These are phyloP conservation scores for Hippocampus comes DNA, from an alignment of 2,113 vertebrate genomes.

Conservation along the genomic window DNA sequence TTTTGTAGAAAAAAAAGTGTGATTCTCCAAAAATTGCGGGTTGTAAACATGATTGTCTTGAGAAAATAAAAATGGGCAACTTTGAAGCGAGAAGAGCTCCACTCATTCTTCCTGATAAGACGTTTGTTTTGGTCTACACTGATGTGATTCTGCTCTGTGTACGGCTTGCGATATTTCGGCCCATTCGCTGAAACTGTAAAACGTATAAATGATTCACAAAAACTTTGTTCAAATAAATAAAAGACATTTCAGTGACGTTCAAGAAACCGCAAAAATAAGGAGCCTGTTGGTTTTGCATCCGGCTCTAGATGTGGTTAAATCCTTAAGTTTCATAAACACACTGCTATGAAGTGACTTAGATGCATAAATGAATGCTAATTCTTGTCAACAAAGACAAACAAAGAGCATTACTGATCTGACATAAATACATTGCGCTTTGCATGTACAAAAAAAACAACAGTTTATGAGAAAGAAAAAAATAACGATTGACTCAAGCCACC, in stretches of 20 bases:
- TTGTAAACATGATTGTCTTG: no score
- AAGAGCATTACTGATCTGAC: not conserved
- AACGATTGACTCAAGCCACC: not conserved
- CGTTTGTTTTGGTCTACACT: not conserved
- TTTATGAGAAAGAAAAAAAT: not conserved
- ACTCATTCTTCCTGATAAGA: not conserved
- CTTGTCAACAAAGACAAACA: not conserved
- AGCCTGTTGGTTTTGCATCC: not conserved
- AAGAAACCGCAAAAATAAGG: not conserved
- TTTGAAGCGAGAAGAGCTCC: not conserved
- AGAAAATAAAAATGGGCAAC: no score
- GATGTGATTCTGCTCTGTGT: not conserved
- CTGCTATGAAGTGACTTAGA: not conserved
- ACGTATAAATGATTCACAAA: not conserved
- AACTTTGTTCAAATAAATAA: constrained; percentile 21
- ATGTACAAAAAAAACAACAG: not conserved
- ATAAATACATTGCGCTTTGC: not conserved
- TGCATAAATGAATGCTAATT: constrained; percentile 4
- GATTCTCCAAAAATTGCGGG: no score
- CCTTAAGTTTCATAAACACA: not conserved
- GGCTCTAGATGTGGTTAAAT: not conserved
- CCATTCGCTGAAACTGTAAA: not conserved
- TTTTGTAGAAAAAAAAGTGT: no score
- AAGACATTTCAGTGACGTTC: not conserved
- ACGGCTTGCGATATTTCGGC: not conserved